Percentiles rank a stretch among this genome's conserved stretches.
These are phyloP conservation scores for Sarcophaga peregrina DNA, from an alignment of 1,140 invertebrate genomes.

Conservation along the genomic window DNA sequence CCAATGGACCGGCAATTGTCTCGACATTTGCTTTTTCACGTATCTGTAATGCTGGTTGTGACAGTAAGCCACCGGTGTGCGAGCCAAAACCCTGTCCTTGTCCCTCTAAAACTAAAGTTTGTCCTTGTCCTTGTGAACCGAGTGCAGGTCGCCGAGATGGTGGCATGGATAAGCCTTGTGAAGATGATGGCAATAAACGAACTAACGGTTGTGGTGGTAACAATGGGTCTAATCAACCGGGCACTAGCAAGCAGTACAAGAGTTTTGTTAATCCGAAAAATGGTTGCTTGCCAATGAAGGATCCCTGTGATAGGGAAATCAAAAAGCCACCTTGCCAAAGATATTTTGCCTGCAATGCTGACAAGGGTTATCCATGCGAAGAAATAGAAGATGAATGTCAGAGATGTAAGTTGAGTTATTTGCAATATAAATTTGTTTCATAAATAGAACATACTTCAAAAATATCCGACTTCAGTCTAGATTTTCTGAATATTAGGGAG, in stretches of 20 bases:
- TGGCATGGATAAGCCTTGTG: constrained; percentile 49
- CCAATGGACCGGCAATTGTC: constrained; percentile 60
- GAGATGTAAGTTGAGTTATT: constrained; percentile 29
- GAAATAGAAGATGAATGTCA: constrained; percentile 50
- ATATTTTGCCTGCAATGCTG: constrained; percentile 60
- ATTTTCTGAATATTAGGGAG: too few relatives aligned
- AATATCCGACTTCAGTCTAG: too few relatives aligned
- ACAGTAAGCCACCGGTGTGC: constrained; percentile 16
- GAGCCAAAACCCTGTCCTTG: constrained; percentile 29
- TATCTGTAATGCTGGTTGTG: constrained; percentile 54
- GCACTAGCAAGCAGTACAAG: not conserved
- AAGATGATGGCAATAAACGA: constrained; percentile 36
- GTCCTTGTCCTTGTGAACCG: constrained; percentile 12
- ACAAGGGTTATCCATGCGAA: constrained; percentile 58
- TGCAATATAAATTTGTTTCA: too few relatives aligned
- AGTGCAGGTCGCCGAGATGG: constrained; percentile 45
- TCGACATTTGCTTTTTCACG: constrained; percentile 52
- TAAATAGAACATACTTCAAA: too few relatives aligned
- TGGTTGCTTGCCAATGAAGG: constrained; percentile 35
- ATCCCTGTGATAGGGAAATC: constrained; percentile 47
- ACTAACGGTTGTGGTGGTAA: not conserved
- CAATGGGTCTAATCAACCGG: not conserved
- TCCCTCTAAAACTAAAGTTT: not conserved
- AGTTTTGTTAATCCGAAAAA: not conserved
- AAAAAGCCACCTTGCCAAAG: constrained; percentile 49